These are phyloP conservation scores for Sciaenops ocellatus DNA, from an alignment of 2,797 vertebrate genomes.

Conservation along the genomic window DNA sequence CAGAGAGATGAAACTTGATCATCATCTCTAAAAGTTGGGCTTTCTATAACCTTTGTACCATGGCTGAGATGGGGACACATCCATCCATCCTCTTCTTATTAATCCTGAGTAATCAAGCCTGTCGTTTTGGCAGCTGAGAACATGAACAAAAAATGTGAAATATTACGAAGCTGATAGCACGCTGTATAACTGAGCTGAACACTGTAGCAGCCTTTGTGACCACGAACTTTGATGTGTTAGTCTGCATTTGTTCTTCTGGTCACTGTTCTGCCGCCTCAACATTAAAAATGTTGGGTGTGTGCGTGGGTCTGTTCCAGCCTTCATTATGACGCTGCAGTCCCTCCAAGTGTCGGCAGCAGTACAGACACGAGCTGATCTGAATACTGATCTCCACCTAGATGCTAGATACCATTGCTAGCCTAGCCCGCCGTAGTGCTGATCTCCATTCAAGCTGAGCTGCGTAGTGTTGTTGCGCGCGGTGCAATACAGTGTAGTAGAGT, in stretches of 20 bases:
- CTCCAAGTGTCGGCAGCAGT: slow-evolving; percentile 60
- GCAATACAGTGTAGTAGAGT: slow-evolving; percentile 78
- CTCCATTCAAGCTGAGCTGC: slow-evolving; percentile 70
- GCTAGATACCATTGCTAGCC: slow-evolving; percentile 45
- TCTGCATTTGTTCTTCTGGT: slow-evolving; percentile 26
- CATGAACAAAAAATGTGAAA: not conserved
- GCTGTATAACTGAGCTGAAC: not conserved
- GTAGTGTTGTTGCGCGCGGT: slow-evolving; percentile 68
- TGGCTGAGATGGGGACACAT: not conserved
- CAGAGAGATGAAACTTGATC: not conserved
- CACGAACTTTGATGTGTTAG: not conserved
- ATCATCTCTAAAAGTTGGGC: not conserved
- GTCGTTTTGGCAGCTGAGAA: not conserved
- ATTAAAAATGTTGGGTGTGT: slow-evolving; percentile 39
- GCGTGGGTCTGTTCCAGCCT: slow-evolving; percentile 49
- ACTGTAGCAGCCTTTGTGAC: not conserved
- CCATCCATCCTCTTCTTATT: not conserved
- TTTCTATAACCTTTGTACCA: not conserved
- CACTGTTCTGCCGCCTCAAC: slow-evolving; percentile 45
- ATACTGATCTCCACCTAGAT: slow-evolving; percentile 72
- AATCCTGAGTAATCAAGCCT: not conserved
- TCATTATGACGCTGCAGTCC: slow-evolving; percentile 68
- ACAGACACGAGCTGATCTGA: slow-evolving; percentile 75
- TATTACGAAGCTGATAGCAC: not conserved
- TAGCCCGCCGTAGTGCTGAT: slow-evolving; percentile 49